Evolutionary conservation across 1,140 invertebrate species (phyloP), one percentile per base, ranked within the genome.

Genomic region (Eubasilissa regina): DNA sequence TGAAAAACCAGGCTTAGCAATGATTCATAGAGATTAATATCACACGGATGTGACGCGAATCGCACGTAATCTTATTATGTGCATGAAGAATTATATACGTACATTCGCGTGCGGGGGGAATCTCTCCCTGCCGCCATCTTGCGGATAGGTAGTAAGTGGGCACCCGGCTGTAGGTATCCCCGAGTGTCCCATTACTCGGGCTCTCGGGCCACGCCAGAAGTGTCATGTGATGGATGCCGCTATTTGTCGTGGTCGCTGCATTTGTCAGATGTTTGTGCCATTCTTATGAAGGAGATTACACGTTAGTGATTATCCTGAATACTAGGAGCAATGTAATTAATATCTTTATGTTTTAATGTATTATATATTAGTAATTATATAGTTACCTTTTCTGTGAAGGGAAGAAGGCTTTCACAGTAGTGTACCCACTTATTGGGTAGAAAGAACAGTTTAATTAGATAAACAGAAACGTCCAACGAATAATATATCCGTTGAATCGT

Each of bases 181-280:
- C 25, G 25, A 35, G 25, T 35, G 25, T 35, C 25, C 53, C 53
- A 56, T 11, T 15, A 3, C 21, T 58, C 55, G 17, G 25, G 55
- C 55, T 19, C 55, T 21, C 15, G 15, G 55, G 55, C n/a, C 12
- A 58, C 15, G 55, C 17, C 17, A 21, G 17, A 58, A 58, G 55
- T 19, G 55, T 58, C 15, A 58, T 15, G 21, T 19, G 55, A 58
- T 58, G 55, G 55, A 58, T 58, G 21, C 21, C 12, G 55, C 55
- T 15, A 58, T 58, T 58, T 58, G 55, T 58, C 55, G 55, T 21
- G 55, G 55, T 58, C 17, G 55, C 17, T 58, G 55, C 55, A 58
- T 58, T 58, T 58, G 55, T 58, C 55, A 58, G 15, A 58, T 8
- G 55, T 21, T 56, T 56, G 53, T 58, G 15, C 9, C 17, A 19